phyloP scores from a whole-genome alignment of 2,888 invertebrate genomes.

The Lithophane socia region DNA sequence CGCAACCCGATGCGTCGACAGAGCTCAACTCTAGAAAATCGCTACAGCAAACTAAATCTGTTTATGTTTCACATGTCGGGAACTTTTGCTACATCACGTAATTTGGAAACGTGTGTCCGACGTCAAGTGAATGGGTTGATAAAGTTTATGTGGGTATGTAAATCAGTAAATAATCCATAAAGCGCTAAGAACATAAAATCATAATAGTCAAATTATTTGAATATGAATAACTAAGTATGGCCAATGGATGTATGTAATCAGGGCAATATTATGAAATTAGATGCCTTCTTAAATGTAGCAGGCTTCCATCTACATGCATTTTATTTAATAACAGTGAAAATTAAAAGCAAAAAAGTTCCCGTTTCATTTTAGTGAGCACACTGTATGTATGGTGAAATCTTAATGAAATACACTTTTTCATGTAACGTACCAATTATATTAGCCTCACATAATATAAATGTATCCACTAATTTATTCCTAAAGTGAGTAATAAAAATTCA shows the following conservation, averaged over 20 bases:
- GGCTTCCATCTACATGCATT: not conserved
- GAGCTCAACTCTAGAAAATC: constrained; percentile 37
- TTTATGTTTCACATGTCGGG: constrained; percentile 35
- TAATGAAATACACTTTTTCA: constrained; percentile 35
- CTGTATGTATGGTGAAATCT: not conserved
- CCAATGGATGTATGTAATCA: not conserved
- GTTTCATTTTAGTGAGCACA: not conserved
- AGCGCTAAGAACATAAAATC: not conserved
- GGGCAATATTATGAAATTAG: not conserved
- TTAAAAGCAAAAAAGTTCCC: not conserved
- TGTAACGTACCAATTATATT: constrained; percentile 34
- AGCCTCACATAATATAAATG: constrained; percentile 33
- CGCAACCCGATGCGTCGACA: constrained; percentile 35
- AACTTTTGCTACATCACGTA: constrained; percentile 30
- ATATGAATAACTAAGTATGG: not conserved
- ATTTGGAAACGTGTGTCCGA: constrained; percentile 28
- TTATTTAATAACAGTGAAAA: not conserved
- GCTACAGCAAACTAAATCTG: constrained; percentile 43
- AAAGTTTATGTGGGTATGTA: constrained; percentile 14
- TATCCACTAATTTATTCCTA: constrained; percentile 38
- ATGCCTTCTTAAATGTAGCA: not conserved
- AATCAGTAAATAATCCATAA: not conserved
- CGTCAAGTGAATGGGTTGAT: constrained; percentile 8
- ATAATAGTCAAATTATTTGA: not conserved
- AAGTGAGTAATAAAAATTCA: constrained; percentile 44